Evolutionary conservation across 1,140 invertebrate genomes (phyloP).

Genomic region (Philaenus spumarius): DNA sequence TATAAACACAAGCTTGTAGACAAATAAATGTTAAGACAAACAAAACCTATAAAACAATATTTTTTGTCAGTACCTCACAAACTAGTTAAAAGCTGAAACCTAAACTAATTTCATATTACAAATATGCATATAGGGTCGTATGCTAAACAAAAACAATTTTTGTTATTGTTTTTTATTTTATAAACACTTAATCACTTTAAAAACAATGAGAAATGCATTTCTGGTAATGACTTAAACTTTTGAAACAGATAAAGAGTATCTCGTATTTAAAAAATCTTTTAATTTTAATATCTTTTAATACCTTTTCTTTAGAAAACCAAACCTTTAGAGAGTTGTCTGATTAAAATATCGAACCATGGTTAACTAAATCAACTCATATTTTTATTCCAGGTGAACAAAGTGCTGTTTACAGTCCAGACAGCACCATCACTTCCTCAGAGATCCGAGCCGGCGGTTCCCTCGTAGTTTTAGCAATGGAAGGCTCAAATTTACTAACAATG

Average conservation of each 20-base stretch:
- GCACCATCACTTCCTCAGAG: conserved; percentile 66
- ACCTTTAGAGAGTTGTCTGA: neutral
- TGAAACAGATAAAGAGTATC: neutral
- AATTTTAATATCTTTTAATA: neutral
- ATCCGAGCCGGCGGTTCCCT: conserved; percentile 61
- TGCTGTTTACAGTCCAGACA: conserved; percentile 68
- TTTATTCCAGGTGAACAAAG: conserved; percentile 55
- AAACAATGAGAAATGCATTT: neutral
- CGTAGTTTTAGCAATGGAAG: conserved; percentile 43
- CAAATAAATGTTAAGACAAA: too few species aligned
- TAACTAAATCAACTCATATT: neutral
- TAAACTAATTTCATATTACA: too few species aligned
- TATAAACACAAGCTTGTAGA: too few species aligned
- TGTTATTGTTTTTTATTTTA: neutral
- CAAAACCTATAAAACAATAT: too few species aligned
- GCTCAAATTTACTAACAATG: neutral
- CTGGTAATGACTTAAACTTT: neutral
- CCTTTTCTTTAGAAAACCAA: neutral
- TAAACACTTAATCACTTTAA: neutral
- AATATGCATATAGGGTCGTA: neutral
- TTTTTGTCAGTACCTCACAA: too few species aligned
- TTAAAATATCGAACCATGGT: neutral
- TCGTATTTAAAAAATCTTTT: neutral
- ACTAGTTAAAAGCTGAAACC: too few species aligned
- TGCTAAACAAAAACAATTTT: neutral